Conservation (phyloP, 2,113 vertebrate species). For the Paramisgurnus dabryanus region DNA sequence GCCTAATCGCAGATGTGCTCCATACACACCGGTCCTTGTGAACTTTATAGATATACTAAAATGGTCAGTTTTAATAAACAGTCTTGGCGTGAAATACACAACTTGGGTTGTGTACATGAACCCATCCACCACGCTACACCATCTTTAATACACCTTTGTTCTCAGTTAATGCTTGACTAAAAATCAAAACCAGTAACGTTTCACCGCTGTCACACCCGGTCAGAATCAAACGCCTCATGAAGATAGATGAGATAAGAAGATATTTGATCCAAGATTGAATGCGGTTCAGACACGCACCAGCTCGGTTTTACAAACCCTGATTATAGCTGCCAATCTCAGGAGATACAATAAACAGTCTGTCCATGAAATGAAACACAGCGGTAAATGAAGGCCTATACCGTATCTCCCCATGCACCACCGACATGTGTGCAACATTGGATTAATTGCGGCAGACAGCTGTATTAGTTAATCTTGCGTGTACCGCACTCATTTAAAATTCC, state of each 20-base stretch:
- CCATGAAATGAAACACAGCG: background rate
- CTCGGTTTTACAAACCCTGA: background rate
- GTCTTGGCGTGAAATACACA: background rate
- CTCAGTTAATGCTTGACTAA: slow-evolving; percentile 11
- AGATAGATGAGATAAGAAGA: slow-evolving; percentile 21
- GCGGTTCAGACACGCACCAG: slow-evolving; percentile 18
- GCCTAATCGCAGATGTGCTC: background rate
- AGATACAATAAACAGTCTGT: slow-evolving; percentile 10
- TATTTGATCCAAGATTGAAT: slow-evolving; percentile 34
- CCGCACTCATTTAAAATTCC: slow-evolving; percentile 22
- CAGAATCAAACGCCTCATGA: slow-evolving; percentile 25
- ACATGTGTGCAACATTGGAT: background rate
- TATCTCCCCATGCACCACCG: background rate
- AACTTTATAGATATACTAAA: background rate
- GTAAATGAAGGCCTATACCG: background rate
- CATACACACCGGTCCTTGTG: background rate
- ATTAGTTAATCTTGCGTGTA: background rate
- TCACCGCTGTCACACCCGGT: slow-evolving; percentile 31
- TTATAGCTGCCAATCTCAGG: slow-evolving; percentile 15
- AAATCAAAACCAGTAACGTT: slow-evolving; percentile 18
- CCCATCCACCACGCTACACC: background rate
- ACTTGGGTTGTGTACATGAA: background rate
- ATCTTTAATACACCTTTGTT: background rate
- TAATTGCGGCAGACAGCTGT: slow-evolving; percentile 20
- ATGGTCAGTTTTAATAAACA: background rate